These are phyloP conservation scores for Diploptera punctata DNA, from an alignment of 2,888 invertebrate genomes.

Conservation along the genomic window DNA sequence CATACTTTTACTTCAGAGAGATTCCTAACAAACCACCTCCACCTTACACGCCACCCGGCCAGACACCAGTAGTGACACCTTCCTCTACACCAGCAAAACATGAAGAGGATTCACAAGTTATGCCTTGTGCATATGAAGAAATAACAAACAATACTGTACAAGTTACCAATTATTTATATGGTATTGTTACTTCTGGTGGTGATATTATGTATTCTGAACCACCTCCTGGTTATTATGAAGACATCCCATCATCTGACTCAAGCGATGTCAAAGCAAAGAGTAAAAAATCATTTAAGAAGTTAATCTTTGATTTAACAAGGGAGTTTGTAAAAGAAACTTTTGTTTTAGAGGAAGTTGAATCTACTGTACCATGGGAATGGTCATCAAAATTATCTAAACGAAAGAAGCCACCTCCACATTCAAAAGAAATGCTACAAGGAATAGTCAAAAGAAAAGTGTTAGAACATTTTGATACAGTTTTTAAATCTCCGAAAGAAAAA, in stretches of 20 bases:
- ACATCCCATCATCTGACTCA: neutral
- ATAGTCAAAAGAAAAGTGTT: slow-evolving; percentile 60
- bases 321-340: slow-evolving; percentile 3
- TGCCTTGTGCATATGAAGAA: neutral
- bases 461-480: slow-evolving; percentile 61
- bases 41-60: slow-evolving; percentile 71
- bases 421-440: slow-evolving; percentile 57
- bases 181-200: neutral
- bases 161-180: neutral
- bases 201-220: neutral
- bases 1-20: slow-evolving; percentile 66
- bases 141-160: neutral
- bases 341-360: neutral
- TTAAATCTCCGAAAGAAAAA: slow-evolving; percentile 61
- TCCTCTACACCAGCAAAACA: neutral
- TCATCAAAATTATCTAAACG: neutral
- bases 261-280: neutral
- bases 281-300: slow-evolving; percentile 1
- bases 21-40: slow-evolving; percentile 80
- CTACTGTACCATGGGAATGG: slow-evolving; percentile 26
- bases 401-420: slow-evolving; percentile 37
- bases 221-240: neutral
- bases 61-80: slow-evolving; percentile 51
- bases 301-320: slow-evolving; percentile 17
- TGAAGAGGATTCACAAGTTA: neutral